These are phyloP conservation scores for Drosophila acutilabella DNA, from an alignment of 2,888 invertebrate species.

Conservation along the genomic window DNA sequence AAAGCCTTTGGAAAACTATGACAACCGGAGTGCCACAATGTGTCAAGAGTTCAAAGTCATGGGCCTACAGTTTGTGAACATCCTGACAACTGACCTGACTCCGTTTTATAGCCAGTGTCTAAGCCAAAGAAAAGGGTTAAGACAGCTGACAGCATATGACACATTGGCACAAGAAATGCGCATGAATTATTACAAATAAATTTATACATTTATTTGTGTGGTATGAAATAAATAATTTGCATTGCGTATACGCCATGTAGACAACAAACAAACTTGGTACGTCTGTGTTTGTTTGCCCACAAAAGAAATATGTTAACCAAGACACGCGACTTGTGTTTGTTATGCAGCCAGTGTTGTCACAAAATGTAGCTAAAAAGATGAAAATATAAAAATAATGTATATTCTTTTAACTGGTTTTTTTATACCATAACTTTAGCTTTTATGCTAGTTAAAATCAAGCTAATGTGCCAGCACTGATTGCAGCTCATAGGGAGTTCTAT, in stretches of 20 bases:
- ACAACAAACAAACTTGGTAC: slow-evolving; percentile 7
- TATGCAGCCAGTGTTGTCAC: neutral
- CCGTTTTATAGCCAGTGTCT: slow-evolving; percentile 2
- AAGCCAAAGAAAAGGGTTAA: slow-evolving; percentile 55
- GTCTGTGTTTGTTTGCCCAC: slow-evolving; percentile 11
- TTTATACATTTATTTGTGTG: slow-evolving; percentile 8
- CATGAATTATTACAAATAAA: slow-evolving; percentile 64
- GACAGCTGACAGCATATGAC: slow-evolving; percentile 49
- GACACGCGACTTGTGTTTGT: slow-evolving; percentile 12
- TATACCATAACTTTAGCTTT: too few relatives aligned
- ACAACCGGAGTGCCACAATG: slow-evolving; percentile 68
- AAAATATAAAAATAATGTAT: too few relatives aligned
- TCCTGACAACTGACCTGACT: slow-evolving; percentile 30
- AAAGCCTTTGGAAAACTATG: slow-evolving; percentile 47
- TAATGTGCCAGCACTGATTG: neutral
- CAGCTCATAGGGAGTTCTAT: slow-evolving; percentile 34
- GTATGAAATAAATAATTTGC: slow-evolving; percentile 27
- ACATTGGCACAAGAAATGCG: slow-evolving; percentile 61
- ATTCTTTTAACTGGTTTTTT: too few relatives aligned
- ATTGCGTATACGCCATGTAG: slow-evolving; percentile 40
- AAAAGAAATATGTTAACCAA: slow-evolving; percentile 9
- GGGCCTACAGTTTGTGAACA: slow-evolving; percentile 42
- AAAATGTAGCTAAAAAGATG: neutral
- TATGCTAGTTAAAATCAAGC: neutral
- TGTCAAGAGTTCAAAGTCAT: slow-evolving; percentile 77